phyloP scores from a whole-genome alignment of 2,113 vertebrate genomes.

The Phyllostomus hastatus region DNA sequence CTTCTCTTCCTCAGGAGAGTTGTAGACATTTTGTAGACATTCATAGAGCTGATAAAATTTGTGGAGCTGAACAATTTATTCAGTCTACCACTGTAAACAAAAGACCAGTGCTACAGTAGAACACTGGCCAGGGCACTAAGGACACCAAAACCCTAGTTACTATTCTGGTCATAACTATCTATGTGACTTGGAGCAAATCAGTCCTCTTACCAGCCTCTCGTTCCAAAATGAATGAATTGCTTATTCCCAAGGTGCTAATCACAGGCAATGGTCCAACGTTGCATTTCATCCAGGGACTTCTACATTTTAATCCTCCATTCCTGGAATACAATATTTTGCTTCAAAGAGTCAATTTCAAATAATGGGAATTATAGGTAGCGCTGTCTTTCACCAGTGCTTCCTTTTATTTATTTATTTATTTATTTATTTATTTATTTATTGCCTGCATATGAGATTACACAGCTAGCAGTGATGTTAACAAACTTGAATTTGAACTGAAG shows the following conservation, averaged over 20 bases:
- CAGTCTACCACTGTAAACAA: neutral
- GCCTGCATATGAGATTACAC: neutral
- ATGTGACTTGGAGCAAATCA: neutral
- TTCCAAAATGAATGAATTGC: conserved; percentile 19
- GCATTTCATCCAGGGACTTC: neutral
- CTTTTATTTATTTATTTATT: neutral
- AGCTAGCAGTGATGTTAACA: neutral
- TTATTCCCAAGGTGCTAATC: neutral
- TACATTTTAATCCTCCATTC: neutral
- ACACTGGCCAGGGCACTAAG: neutral
- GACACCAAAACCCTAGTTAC: neutral
- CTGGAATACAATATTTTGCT: neutral
- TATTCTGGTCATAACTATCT: neutral
- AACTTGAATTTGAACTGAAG: conserved; percentile 19
- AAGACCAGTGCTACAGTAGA: neutral
- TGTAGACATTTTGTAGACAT: neutral
- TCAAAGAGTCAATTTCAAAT: conserved; percentile 28
- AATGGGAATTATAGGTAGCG: neutral
- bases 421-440: neutral
- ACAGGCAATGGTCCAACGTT: conserved; percentile 1
- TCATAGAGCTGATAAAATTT: neutral
- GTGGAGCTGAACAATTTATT: neutral
- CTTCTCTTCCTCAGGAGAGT: neutral
- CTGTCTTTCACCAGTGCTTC: neutral
- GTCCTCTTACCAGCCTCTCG: neutral